A percentile compares a stretch with the other conserved stretches of the same genome.
Evolutionary conservation across 2,888 invertebrate species (phyloP).

Genomic region (Palloptera scutellata): DNA sequence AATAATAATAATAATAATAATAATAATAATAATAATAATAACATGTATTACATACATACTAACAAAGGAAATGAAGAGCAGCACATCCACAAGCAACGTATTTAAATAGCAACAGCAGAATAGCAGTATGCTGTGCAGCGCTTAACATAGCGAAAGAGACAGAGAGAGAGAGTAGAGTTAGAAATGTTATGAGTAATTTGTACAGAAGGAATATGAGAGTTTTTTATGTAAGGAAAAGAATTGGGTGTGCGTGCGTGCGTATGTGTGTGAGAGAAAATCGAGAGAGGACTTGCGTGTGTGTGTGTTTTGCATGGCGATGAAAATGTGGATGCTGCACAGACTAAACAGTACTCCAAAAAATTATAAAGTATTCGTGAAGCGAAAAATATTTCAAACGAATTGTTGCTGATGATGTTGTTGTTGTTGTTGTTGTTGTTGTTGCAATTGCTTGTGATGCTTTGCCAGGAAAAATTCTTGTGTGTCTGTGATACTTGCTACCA

Average conservation of each 20-base stretch:
- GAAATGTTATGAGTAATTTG: no score
- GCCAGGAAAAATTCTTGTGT: slow-evolving; percentile 31
- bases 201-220: background rate
- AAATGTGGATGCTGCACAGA: slow-evolving; percentile 11
- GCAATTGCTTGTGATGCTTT: slow-evolving; percentile 17
- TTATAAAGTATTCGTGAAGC: background rate
- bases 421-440: slow-evolving; percentile 6
- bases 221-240: background rate
- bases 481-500: slow-evolving; percentile 4
- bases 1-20: slow-evolving; percentile 3
- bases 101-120: no score
- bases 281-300: slow-evolving; percentile 24
- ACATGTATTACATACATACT: no score
- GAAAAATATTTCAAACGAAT: background rate
- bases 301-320: background rate
- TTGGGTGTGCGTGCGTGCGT: slow-evolving; percentile 7
- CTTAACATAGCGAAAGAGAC: background rate
- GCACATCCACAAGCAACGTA: no score
- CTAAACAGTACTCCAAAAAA: background rate
- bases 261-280: slow-evolving; percentile 15
- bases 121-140: background rate
- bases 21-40: background rate
- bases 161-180: background rate
- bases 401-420: background rate
- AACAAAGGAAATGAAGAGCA: no score